Percentiles rank a stretch among this genome's conserved stretches.
phyloP scores from a whole-genome alignment of 2,888 invertebrate genomes.

The Cantharis rustica region DNA sequence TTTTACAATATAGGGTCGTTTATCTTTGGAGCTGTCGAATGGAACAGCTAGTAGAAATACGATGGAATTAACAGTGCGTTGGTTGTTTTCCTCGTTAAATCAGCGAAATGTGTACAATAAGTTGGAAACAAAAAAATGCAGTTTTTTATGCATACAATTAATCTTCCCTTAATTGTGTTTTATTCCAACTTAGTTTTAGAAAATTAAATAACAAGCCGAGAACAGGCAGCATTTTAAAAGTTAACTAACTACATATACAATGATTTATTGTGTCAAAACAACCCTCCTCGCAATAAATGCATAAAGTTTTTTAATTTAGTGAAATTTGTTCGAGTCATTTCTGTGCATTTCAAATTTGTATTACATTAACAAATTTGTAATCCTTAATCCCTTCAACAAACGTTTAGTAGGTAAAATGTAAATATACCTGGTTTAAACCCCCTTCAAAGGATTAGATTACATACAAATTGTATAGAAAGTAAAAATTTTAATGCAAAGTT shows the following conservation, averaged over 20 bases:
- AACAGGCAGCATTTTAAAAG: background rate
- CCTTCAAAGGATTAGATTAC: background rate
- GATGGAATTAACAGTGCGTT: conserved; percentile 1
- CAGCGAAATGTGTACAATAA: background rate
- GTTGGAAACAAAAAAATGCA: background rate
- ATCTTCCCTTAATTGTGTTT: background rate
- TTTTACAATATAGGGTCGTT: conserved; percentile 33
- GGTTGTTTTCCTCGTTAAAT: background rate
- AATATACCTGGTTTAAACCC: background rate
- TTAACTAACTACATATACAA: background rate
- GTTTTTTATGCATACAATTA: background rate
- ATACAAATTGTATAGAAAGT: background rate
- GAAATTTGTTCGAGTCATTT: background rate
- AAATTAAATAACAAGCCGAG: background rate
- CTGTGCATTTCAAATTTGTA: background rate
- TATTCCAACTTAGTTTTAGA: background rate
- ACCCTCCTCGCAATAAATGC: background rate
- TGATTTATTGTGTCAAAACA: background rate
- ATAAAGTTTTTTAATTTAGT: background rate
- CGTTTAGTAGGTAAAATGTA: background rate
- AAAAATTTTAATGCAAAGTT: background rate
- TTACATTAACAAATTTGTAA: background rate
- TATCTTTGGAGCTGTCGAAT: conserved; percentile 28
- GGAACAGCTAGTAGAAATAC: conserved; percentile 11
- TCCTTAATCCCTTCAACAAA: background rate